Evolutionary conservation across 1,140 invertebrate genomes (phyloP).

Genomic region (Trichogramma pretiosum): DNA sequence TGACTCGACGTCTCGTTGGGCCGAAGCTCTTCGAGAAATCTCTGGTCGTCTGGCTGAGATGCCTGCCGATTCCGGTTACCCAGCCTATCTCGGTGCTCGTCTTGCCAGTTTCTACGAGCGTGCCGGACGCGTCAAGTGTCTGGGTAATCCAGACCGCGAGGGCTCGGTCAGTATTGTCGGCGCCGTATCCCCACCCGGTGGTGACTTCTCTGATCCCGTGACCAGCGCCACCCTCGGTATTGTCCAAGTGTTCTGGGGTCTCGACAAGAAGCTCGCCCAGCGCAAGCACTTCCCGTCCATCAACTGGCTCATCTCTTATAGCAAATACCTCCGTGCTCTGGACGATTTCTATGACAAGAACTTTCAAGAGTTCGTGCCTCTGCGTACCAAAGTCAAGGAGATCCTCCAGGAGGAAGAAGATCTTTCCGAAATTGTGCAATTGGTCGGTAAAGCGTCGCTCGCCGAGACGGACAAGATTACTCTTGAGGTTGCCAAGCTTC

Average conservation of each 20-base stretch:
- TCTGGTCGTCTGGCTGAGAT: conserved; percentile 99
- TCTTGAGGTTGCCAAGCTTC: conserved; percentile 92
- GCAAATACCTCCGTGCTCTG: conserved; percentile 95
- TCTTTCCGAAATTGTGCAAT: conserved; percentile 97
- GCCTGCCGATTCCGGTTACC: conserved; percentile 99
- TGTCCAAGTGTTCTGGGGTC: conserved; percentile 99
- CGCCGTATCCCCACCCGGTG: conserved; percentile 98
- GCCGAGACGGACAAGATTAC: conserved; percentile 99
- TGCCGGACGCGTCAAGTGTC: conserved; percentile 93
- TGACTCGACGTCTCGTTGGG: conserved; percentile 99
- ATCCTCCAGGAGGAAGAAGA: conserved; percentile 99
- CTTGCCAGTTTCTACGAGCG: conserved; percentile 99
- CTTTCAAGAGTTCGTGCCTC: conserved; percentile 95
- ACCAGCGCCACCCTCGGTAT: conserved; percentile 98
- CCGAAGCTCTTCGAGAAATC: conserved; percentile 98
- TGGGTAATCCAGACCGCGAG: conserved; percentile 96
- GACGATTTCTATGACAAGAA: conserved; percentile 99
- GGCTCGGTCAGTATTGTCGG: conserved; percentile 98
- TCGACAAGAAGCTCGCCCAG: conserved; percentile 99
- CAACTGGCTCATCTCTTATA: conserved; percentile 99
- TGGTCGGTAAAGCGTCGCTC: conserved; percentile 97
- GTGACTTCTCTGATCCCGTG: conserved; percentile 99
- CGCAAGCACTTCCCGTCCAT: conserved; percentile 99
- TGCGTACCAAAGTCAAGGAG: conserved; percentile 89
- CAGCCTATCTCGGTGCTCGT: conserved; percentile 95